Base-by-base conservation (phyloP, 2,888 invertebrate species). In the Theretra japonica region DNA sequence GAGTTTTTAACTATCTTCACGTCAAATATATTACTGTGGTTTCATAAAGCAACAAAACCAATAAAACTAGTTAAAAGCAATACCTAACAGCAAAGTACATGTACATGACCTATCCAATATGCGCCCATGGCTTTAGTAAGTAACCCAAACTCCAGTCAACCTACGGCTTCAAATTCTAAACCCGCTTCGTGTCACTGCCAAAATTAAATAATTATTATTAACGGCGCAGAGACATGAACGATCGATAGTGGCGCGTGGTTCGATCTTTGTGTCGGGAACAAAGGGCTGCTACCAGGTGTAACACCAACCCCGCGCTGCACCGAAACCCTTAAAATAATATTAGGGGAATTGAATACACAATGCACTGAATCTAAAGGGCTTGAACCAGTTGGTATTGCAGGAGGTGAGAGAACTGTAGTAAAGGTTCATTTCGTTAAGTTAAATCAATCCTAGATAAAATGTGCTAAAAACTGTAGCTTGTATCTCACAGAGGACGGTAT, bases 211-310 rank as follows among this genome's bases (percentile, higher is more conserved):
- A 58, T 58, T 25, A 23, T 25, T 15, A 58, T 23, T 4, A 58
- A 58, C 58, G 25, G 17, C 17, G 15, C 15, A 0, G 56, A 65
- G 53, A 56, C 33, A 56, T 19, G n/a, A 33, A 19, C 62, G 80
- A 81, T 80, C 75, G 65, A 73, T 74, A 72, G 53, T n/a, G 53
- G 53, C 7, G n/a, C 70, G 79, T 80, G 77, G 81, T 76, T 77
- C 77, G 73, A 80, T 80, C 77, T 80, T 81, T 79, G 81, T 76
- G 76, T 74, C 74, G 53, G 70, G 77, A 79, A 80, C 80, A 80
- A 80, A 73, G 65, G 75, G 60, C 30, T 19, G 62, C 70, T 53
- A 77, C 80, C 80, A 80, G 81, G 80, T 80, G 80, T 80, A 70
- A 79, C 79, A 78, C 79, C 80, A 80, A 77, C 75, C 72, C 74